Evolutionary conservation across 2,888 invertebrate species (phyloP).

Genomic region (Lithosia quadra): DNA sequence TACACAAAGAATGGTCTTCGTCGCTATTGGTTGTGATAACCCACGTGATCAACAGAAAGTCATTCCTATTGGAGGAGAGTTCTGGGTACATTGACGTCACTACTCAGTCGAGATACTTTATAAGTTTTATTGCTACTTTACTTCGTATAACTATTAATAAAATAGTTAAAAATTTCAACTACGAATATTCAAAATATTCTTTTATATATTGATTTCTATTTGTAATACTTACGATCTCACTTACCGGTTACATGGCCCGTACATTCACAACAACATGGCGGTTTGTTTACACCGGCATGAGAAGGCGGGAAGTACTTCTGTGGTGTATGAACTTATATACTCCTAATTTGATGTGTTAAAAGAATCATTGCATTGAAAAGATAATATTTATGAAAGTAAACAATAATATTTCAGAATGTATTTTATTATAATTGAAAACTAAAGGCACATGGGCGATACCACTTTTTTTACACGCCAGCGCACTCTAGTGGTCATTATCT

Average conservation of each 20-base stretch:
- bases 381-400: slow-evolving; percentile 71
- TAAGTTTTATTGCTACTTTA: not conserved
- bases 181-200: not conserved
- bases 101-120: slow-evolving; percentile 57
- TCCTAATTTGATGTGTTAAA: slow-evolving; percentile 52
- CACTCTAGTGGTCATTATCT: slow-evolving; percentile 60
- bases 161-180: not conserved
- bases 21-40: slow-evolving; percentile 78
- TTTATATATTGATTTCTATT: not conserved
- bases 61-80: slow-evolving; percentile 75
- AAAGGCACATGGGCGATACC: slow-evolving; percentile 78
- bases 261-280: slow-evolving; percentile 83
- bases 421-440: slow-evolving; percentile 53
- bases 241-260: slow-evolving; percentile 67
- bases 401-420: slow-evolving; percentile 55
- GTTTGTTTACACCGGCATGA: slow-evolving; percentile 88
- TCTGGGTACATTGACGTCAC: slow-evolving; percentile 66
- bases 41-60: slow-evolving; percentile 83
- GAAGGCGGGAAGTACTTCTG: slow-evolving; percentile 81
- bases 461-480: slow-evolving; percentile 66
- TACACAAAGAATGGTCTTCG: slow-evolving; percentile 85
- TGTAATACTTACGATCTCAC: slow-evolving; percentile 57
- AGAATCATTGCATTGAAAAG: slow-evolving; percentile 59
- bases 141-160: not conserved
- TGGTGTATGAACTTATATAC: slow-evolving; percentile 56